Conservation (phyloP, 1,140 invertebrate genomes). For the Lethrus apterus region DNA sequence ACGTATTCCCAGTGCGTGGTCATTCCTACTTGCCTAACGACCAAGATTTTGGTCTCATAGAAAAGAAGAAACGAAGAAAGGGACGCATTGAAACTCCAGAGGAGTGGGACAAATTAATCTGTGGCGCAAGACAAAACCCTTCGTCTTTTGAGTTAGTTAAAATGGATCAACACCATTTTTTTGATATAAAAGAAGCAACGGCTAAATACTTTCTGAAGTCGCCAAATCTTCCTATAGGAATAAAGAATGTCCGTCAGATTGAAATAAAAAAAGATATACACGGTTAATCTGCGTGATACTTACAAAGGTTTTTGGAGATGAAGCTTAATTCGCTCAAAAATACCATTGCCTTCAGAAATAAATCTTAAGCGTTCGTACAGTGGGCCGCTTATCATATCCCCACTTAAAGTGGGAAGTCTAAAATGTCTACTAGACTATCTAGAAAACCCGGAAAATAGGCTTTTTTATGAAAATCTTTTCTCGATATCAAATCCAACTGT, state of each 20-base stretch:
- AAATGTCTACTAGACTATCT: background rate
- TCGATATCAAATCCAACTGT: too few relatives aligned
- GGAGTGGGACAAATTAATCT: slow-evolving; percentile 16
- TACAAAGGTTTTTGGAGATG: background rate
- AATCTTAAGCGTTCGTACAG: background rate
- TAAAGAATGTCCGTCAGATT: background rate
- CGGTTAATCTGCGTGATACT: background rate
- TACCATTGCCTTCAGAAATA: background rate
- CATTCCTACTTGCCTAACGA: slow-evolving; percentile 14
- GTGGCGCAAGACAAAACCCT: slow-evolving; percentile 8
- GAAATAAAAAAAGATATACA: background rate
- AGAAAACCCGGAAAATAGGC: background rate
- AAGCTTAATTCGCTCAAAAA: background rate
- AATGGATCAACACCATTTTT: slow-evolving; percentile 11
- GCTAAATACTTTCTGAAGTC: background rate
- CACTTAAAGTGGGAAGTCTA: background rate
- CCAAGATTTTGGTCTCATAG: slow-evolving; percentile 10
- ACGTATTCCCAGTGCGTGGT: slow-evolving; percentile 4
- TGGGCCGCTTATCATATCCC: background rate
- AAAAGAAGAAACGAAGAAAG: slow-evolving; percentile 5
- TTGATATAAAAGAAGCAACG: slow-evolving; percentile 6
- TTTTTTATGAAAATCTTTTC: background rate
- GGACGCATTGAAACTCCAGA: slow-evolving; percentile 1
- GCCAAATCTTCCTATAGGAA: background rate
- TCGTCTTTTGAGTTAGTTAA: slow-evolving; percentile 13